These are phyloP conservation scores for Sanderia malayensis DNA, from an alignment of 30 jellyfish, hydroid and myxozoan species.

Conservation along the genomic window DNA sequence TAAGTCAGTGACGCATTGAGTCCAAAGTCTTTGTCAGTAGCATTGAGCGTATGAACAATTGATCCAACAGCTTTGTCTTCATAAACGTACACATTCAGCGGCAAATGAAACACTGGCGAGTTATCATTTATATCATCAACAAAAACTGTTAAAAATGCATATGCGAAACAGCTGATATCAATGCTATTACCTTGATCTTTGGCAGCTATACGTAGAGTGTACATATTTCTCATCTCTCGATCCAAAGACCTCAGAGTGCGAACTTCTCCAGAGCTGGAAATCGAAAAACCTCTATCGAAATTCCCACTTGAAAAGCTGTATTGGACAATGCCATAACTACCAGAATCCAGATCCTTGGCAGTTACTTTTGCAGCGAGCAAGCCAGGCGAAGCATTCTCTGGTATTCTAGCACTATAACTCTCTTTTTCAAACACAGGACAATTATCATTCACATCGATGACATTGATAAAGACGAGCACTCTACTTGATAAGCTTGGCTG, in stretches of 20 bases:
- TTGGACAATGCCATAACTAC: slow-evolving; percentile 27
- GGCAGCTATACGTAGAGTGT: slow-evolving; percentile 40
- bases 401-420: slow-evolving; percentile 2
- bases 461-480: slow-evolving; percentile 56
- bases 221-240: slow-evolving; percentile 49
- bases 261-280: slow-evolving; percentile 32
- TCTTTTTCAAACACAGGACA: slow-evolving; percentile 59
- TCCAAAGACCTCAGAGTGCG: slow-evolving; percentile 32
- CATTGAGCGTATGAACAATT: slow-evolving; percentile 29
- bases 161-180: slow-evolving; percentile 23
- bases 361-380: slow-evolving; percentile 12
- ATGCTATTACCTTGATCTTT: slow-evolving; percentile 24
- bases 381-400: slow-evolving; percentile 53
- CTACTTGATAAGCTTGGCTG: slow-evolving; percentile 41
- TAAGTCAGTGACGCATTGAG: slow-evolving; percentile 24
- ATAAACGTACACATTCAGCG: slow-evolving; percentile 12
- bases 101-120: slow-evolving; percentile 56
- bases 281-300: slow-evolving; percentile 18
- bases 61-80: slow-evolving; percentile 60
- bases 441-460: slow-evolving; percentile 64
- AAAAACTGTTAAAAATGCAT: slow-evolving; percentile 40
- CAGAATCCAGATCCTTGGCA: slow-evolving; percentile 64
- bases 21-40: slow-evolving; percentile 72
- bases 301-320: slow-evolving; percentile 45
- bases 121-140: slow-evolving; percentile 84